Conservation (phyloP, 2,797 vertebrate species). For the Brachyalestes nurse region DNA sequence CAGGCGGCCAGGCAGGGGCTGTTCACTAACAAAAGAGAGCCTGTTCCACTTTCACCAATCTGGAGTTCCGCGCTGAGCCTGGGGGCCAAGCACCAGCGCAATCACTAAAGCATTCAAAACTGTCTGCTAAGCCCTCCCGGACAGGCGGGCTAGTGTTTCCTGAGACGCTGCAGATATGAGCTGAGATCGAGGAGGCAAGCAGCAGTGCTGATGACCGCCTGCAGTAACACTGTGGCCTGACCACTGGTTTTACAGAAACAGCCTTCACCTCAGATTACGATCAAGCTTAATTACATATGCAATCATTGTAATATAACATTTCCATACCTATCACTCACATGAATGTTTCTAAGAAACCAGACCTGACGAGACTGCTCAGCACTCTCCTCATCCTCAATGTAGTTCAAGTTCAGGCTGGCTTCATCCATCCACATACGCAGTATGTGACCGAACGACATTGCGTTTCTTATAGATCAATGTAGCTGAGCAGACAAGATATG, state of each 20-base stretch:
- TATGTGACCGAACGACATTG: too few species aligned
- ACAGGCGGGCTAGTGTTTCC: constrained; percentile 42
- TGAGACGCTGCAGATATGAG: constrained; percentile 35
- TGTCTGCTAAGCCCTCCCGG: constrained; percentile 50
- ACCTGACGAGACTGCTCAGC: neutral
- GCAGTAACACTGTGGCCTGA: constrained; percentile 34
- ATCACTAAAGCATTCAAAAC: constrained; percentile 49
- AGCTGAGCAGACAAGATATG: too few species aligned
- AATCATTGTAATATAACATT: constrained; percentile 24
- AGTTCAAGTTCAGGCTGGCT: neutral
- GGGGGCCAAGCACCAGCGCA: constrained; percentile 36
- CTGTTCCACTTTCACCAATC: constrained; percentile 52
- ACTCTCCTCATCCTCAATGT: neutral
- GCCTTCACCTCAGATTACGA: constrained; percentile 29
- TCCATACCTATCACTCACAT: constrained; percentile 5
- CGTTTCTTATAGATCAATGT: too few species aligned
- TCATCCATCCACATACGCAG: neutral
- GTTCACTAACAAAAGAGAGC: constrained; percentile 53
- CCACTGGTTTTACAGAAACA: constrained; percentile 27
- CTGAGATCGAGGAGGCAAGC: constrained; percentile 22
- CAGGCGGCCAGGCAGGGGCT: constrained; percentile 47
- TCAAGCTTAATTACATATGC: constrained; percentile 30
- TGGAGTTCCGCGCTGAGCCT: constrained; percentile 44
- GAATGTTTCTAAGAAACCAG: neutral
- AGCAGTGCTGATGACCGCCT: constrained; percentile 33